Base-by-base conservation (phyloP, 23 tunicate species). In the Ascidia mentula region DNA sequence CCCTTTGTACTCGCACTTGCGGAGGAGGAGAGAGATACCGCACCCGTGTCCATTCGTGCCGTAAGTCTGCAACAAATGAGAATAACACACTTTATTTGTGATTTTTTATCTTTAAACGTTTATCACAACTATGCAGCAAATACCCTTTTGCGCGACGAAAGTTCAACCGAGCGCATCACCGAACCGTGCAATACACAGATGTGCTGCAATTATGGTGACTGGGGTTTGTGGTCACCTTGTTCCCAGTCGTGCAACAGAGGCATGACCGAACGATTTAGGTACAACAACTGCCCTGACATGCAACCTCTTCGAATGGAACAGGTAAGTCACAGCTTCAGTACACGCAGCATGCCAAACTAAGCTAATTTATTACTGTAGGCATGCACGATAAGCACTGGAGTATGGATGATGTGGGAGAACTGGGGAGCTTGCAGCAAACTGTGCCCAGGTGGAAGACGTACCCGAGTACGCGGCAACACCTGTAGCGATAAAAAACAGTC, bases 21-120 rank as follows among this genome's bases (percentile, higher is more conserved):
- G 95, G 95, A 30, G 73, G 37, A 33, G 95, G 95, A 18, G 24
- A 72, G 40, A 37, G 84, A 45, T 82, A 32, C 74, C 84, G 99
- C 85, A 81, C 76, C 31, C 82, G 99, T 45, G 78, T 82, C 28
- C 95, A 95, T 75, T 89, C 99, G 22, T 95, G 99, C 53, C 89
- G 89, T 90, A 73, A 85, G 90, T 71, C 18, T n/a, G n/a, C n/a
- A n/a, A n/a, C n/a, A n/a, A n/a, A n/a, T n/a, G n/a, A n/a, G n/a
- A n/a, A n/a, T n/a, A n/a, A n/a, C n/a, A n/a, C n/a, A n/a, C n/a
- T n/a, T n/a, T n/a, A n/a, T n/a, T n/a, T n/a, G n/a, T n/a, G n/a
- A n/a, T n/a, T n/a, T n/a, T n/a, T n/a, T n/a, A n/a, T n/a, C n/a
- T n/a, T n/a, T n/a, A n/a, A n/a, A 9, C 13, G 24, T 1, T 53